These are phyloP conservation scores for Neotoma lepida DNA, from an alignment of 2,113 vertebrate genomes.

Conservation along the genomic window DNA sequence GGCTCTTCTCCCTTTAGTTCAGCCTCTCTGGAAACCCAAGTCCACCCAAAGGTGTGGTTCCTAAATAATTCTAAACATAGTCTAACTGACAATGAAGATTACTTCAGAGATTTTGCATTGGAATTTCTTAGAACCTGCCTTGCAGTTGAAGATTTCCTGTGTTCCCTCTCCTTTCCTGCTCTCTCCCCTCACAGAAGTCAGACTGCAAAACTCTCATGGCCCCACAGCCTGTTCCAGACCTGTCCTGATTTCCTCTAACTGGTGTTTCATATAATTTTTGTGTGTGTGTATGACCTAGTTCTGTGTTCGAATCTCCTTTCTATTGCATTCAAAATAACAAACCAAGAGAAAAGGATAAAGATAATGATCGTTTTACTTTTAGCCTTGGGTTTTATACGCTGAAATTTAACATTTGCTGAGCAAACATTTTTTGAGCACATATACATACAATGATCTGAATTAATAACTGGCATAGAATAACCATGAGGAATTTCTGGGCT, in stretches of 20 bases:
- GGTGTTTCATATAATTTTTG: not conserved
- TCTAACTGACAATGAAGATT: not conserved
- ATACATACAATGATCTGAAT: not conserved
- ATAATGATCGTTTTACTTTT: not conserved
- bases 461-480: slow-evolving; percentile 19
- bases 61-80: not conserved
- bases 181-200: not conserved
- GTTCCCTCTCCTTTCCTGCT: not conserved
- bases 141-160: not conserved
- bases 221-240: not conserved
- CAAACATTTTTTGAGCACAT: not conserved
- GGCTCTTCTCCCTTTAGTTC: not conserved
- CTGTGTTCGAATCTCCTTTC: not conserved
- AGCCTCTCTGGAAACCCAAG: not conserved
- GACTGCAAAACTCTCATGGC: not conserved
- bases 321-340: not conserved
- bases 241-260: not conserved
- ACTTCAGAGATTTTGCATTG: not conserved
- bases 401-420: slow-evolving; percentile 16
- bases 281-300: not conserved
- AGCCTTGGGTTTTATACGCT: not conserved
- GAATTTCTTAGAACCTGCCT: not conserved
- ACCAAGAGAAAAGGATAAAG: not conserved
- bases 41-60: not conserved
- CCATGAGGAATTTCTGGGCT: not conserved